These are phyloP conservation scores for Lycocerus yunnanus DNA, from an alignment of 2,888 invertebrate genomes.

Conservation along the genomic window DNA sequence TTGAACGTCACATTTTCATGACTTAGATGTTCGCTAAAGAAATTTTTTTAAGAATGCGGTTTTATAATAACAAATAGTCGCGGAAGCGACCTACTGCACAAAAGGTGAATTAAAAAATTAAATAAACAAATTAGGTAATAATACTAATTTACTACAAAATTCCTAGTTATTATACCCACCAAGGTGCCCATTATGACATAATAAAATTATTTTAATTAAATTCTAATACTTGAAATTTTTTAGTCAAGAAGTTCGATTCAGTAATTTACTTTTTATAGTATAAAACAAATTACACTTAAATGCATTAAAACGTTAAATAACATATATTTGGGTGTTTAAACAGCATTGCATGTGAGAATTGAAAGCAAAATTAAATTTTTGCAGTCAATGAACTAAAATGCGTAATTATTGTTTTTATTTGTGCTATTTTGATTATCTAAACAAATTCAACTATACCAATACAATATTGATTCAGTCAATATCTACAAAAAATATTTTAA, in stretches of 20 bases:
- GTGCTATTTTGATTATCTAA: neutral
- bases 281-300: neutral
- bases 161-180: neutral
- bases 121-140: neutral
- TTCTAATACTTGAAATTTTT: neutral
- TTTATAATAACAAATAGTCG: neutral
- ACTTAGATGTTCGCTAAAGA: slow-evolving; percentile 69
- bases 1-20: slow-evolving; percentile 76
- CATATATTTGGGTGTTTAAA: neutral
- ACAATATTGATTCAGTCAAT: neutral
- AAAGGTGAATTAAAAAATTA: neutral
- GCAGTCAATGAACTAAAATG: neutral
- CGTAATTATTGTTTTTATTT: neutral
- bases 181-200: neutral
- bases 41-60: neutral
- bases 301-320: neutral
- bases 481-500: neutral
- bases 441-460: neutral
- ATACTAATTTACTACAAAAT: neutral
- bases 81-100: neutral
- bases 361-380: neutral
- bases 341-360: neutral
- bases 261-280: neutral
- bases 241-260: neutral
- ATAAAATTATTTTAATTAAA: neutral